Conservation (phyloP, 2,113 vertebrate genomes). For the Microtus richardsoni region DNA sequence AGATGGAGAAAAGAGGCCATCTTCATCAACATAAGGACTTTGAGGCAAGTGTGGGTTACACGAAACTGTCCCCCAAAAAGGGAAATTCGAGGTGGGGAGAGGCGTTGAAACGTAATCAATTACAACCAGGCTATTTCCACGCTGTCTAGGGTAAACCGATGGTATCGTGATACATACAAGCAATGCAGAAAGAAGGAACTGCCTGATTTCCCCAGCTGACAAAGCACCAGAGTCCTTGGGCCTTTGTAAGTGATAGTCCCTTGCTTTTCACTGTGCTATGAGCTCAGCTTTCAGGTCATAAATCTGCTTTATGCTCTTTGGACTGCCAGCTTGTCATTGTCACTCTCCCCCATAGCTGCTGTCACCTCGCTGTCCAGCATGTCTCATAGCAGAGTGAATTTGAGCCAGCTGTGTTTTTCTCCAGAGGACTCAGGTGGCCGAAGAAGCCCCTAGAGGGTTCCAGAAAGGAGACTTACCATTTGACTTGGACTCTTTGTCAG, state of each 20-base stretch:
- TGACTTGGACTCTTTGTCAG: constrained; percentile 49
- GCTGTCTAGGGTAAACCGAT: constrained; percentile 1
- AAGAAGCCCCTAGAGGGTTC: not conserved
- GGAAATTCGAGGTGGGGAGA: not conserved
- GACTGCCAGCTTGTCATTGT: constrained; percentile 50
- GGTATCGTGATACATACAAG: not conserved
- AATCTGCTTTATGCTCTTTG: constrained; percentile 31
- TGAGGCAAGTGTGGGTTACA: not conserved
- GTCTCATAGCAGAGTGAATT: not conserved
- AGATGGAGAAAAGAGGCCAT: not conserved
- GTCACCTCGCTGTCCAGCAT: not conserved
- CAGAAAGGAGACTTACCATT: not conserved
- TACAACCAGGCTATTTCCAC: not conserved
- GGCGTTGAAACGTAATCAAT: not conserved
- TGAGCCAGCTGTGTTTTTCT: not conserved
- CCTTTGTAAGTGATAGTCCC: not conserved
- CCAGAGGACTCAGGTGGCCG: not conserved
- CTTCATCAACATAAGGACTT: not conserved
- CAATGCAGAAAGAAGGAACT: not conserved
- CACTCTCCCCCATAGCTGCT: not conserved
- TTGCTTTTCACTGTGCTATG: not conserved
- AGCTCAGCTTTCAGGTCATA: constrained; percentile 17
- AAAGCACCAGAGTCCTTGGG: not conserved
- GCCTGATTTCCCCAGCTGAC: constrained; percentile 10
- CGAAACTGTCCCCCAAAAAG: not conserved